Base-by-base conservation (phyloP, 2,888 invertebrate species). In the Halictus ligatus region DNA sequence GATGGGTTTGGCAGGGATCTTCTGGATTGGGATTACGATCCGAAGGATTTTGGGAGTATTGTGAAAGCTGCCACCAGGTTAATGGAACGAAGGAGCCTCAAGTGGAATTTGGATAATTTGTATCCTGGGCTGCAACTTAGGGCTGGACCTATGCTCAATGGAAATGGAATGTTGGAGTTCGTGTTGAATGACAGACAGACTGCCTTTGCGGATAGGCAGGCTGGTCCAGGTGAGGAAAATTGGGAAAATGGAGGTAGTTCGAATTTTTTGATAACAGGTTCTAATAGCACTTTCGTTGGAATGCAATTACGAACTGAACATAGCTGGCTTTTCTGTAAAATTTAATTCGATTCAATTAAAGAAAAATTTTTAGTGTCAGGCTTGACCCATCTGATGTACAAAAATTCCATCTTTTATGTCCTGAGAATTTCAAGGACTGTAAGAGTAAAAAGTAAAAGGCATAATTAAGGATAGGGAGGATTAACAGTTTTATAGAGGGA, bases 111-210 rank as follows among this genome's bases (percentile, higher is more conserved):
- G 94, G 96, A 97, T 82, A 96, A 95, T 8, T 86, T 98, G 2
- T 97, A 98, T 94, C 98, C 98, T 0, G 98, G 98, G 0, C 94
- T 98, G 18, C 96, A 96, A 81, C 97, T 98, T 96, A 96, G 96
- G 87, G 96, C 98, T 75, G 97, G 97, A 3, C 98, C 98, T 64
- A 97, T 97, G 64, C 95, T 97, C 1, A 96, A 95, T 88, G 96
- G 97, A 0, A 97, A 97, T 88, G 98, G 98, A 74, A 95, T 97
- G 50, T 95, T 98, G 58, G 97, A 98, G 92, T 98, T 98, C 92
- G 96, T 97, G 0, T 95, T 98, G 93, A 97, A 98, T 80, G 94
- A 95, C 81, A 93, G 93, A 86, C 96, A 96, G 89, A 94, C 88
- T 18, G 29, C 74, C 43, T 95, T 95, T 54, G 95, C 95, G 43